Conservation (phyloP, 2,797 vertebrate genomes). For the Molossus molossus region DNA sequence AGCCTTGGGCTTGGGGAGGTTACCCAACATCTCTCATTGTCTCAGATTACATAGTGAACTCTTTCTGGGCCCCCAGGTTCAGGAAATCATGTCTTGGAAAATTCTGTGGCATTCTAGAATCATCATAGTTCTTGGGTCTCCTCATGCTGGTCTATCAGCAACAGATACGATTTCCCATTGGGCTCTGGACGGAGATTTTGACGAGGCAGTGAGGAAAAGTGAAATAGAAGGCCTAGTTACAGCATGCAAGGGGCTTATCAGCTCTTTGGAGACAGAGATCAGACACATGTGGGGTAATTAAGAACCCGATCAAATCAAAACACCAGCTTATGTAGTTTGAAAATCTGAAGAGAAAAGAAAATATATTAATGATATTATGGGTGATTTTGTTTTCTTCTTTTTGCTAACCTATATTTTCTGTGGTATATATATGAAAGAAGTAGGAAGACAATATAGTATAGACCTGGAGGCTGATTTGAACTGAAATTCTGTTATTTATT, state of each 20-base stretch:
- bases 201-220: background rate
- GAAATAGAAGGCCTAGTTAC: background rate
- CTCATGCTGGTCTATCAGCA: constrained; percentile 13
- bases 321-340: background rate
- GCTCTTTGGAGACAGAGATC: constrained; percentile 8
- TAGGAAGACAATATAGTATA: background rate
- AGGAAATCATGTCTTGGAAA: constrained; percentile 62
- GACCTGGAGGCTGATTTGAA: constrained; percentile 39
- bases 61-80: background rate
- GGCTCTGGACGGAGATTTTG: background rate
- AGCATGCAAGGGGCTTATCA: background rate
- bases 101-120: constrained; percentile 26
- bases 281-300: constrained; percentile 29
- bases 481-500: constrained; percentile 63
- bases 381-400: background rate
- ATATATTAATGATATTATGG: constrained; percentile 31
- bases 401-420: constrained; percentile 61
- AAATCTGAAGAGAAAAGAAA: constrained; percentile 27
- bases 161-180: background rate
- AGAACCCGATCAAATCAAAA: constrained; percentile 34
- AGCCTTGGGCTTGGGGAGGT: background rate
- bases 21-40: constrained; percentile 26
- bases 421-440: background rate
- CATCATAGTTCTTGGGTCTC: constrained; percentile 17
- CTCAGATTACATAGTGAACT: constrained; percentile 3